Conservation (phyloP, 2,113 vertebrate species). For the Pteruthius melanotis region DNA sequence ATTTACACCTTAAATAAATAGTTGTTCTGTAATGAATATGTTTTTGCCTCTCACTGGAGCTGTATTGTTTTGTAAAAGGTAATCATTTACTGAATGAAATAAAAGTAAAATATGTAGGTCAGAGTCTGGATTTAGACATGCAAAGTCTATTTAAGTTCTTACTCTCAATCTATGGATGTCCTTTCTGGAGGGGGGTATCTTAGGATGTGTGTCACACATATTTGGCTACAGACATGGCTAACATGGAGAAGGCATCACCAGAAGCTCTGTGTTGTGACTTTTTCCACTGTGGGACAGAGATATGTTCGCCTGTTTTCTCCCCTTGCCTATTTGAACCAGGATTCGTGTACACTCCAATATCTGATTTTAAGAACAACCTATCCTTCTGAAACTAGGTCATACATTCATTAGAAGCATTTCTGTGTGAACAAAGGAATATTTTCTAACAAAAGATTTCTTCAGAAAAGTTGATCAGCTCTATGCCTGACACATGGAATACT, state of each 20-base stretch:
- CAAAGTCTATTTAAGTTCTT: not conserved
- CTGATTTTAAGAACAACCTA: not conserved
- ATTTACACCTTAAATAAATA: not conserved
- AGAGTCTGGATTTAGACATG: not conserved
- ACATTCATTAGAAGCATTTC: not conserved
- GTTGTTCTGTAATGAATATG: not conserved
- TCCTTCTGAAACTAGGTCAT: not conserved
- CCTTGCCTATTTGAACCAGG: not conserved
- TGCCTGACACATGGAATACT: not conserved
- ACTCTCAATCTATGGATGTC: not conserved
- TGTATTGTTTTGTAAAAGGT: not conserved
- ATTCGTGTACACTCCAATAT: not conserved
- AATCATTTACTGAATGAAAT: not conserved
- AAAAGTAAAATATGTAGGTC: not conserved
- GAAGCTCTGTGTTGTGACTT: not conserved
- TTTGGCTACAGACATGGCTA: not conserved
- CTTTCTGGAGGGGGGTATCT: not conserved
- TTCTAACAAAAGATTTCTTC: not conserved
- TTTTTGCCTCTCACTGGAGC: not conserved
- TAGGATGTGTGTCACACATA: not conserved
- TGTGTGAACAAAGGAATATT: not conserved
- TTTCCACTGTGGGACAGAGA: not conserved
- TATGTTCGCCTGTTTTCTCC: not conserved
- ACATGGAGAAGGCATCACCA: not conserved
- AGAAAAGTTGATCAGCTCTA: not conserved